phyloP scores from a whole-genome alignment of 1,140 invertebrate genomes.

The Eulimnadia texana region DNA sequence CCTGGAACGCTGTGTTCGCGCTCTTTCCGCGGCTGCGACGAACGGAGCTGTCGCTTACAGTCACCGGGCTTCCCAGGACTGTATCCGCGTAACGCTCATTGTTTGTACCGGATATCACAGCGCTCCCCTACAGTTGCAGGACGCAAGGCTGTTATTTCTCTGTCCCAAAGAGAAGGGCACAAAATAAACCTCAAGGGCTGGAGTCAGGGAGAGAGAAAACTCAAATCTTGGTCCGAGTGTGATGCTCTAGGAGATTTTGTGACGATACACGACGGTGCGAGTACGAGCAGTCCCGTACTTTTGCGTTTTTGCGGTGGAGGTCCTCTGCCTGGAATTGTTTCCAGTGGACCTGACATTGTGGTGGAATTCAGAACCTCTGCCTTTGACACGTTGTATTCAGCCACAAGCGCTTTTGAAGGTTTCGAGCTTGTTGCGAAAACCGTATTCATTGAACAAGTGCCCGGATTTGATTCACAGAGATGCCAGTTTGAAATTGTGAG shows the following conservation, averaged over 20 bases:
- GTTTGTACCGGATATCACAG: constrained; percentile 48
- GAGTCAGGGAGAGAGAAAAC: constrained; percentile 28
- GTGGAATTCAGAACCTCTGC: constrained; percentile 81
- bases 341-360: constrained; percentile 66
- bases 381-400: constrained; percentile 59
- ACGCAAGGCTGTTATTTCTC: neutral
- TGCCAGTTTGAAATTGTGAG: constrained; percentile 76
- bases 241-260: constrained; percentile 76
- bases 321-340: constrained; percentile 51
- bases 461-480: constrained; percentile 51
- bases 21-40: constrained; percentile 76
- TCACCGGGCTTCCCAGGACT: constrained; percentile 74
- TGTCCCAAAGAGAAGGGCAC: neutral
- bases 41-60: constrained; percentile 65
- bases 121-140: constrained; percentile 3
- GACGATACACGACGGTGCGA: constrained; percentile 79
- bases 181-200: constrained; percentile 12
- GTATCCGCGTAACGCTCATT: constrained; percentile 68
- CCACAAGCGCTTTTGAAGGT: constrained; percentile 50
- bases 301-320: constrained; percentile 79
- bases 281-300: constrained; percentile 69
- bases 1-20: constrained; percentile 75
- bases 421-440: constrained; percentile 65
- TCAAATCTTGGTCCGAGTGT: constrained; percentile 60
- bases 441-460: neutral